Conservation (phyloP, 2,113 vertebrate species). For the Actenoides hombroni region DNA sequence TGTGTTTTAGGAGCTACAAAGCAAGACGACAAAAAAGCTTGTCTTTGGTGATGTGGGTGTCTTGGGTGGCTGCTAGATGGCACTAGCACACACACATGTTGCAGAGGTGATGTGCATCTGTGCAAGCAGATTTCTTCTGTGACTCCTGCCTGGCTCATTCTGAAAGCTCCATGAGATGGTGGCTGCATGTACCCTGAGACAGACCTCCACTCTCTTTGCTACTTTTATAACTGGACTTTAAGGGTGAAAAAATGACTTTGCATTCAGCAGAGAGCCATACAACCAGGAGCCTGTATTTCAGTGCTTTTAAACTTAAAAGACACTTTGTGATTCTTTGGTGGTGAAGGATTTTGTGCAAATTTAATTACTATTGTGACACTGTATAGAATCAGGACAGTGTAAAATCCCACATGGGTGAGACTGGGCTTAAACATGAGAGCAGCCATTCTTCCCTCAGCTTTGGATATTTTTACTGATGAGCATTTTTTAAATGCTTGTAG, state of each 20-base stretch:
- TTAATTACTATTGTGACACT: neutral
- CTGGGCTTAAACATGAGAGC: neutral
- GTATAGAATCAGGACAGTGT: neutral
- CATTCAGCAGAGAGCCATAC: neutral
- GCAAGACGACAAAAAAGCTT: neutral
- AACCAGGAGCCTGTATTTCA: neutral
- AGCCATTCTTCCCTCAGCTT: neutral
- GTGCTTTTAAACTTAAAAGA: neutral
- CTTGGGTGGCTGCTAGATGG: neutral
- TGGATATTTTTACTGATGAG: neutral
- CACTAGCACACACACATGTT: neutral
- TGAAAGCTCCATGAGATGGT: neutral
- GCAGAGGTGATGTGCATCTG: neutral
- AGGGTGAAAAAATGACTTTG: neutral
- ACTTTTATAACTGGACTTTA: neutral
- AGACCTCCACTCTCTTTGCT: fast-evolving
- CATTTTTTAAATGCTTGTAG: neutral
- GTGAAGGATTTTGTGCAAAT: neutral
- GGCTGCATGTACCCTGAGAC: neutral
- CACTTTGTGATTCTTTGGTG: neutral
- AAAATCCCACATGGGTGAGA: neutral
- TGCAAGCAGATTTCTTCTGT: neutral
- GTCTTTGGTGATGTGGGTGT: neutral
- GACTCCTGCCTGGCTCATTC: neutral
- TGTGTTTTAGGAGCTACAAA: neutral